Evolutionary conservation across 2,113 vertebrate genomes (phyloP), one percentile per base, ranked within the genome.

Genomic region (Oreochromis spilurus): DNA sequence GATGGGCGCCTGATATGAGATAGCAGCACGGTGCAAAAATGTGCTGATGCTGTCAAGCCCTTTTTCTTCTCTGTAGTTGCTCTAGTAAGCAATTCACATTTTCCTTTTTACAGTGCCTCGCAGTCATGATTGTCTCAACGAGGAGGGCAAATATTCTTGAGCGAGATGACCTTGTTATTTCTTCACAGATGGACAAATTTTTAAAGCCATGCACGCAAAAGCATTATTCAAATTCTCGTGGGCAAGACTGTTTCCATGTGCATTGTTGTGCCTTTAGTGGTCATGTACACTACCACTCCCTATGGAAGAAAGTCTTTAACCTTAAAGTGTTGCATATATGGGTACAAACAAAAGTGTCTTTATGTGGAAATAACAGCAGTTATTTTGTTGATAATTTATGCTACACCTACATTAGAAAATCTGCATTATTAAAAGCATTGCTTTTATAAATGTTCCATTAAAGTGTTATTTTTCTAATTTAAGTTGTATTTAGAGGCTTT

Each of bases 41-140:
- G 78, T 92, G 91, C 93, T 89, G 93, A 94, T 91, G 90, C 84
- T 89, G 87, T 90, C 90, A 82, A 48, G 60, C 29, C 54, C 31
- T 70, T 92, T 90, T 48, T 83, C 54, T 55, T 87, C 87, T 84
- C 85, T 54, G 53, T 24, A 57, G 93, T 48, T 86, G 89, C 85
- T 78, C 77, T 21, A 31, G 87, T 86, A 91, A 93, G 89, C 79
- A 72, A 89, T 93, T 94, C 82, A 62, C 38, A 92, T 92, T 94
- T 87, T 85, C 89, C 89, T 89, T 87, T 85, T 88, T 52, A 45
- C 80, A 29, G 70, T 24, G 78, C 84, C 62, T 88, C 84, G 77
- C 90, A 58, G 85, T 54, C 85, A 40, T 48, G 84, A 91, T 82
- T 79, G 82, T 84, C 75, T 88, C 82, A 31, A 53, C 70, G 26